A percentile compares a stretch with the other conserved stretches of the same genome.
Evolutionary conservation across 2,888 invertebrate species (phyloP).

Genomic region (Pheosia gnoma): DNA sequence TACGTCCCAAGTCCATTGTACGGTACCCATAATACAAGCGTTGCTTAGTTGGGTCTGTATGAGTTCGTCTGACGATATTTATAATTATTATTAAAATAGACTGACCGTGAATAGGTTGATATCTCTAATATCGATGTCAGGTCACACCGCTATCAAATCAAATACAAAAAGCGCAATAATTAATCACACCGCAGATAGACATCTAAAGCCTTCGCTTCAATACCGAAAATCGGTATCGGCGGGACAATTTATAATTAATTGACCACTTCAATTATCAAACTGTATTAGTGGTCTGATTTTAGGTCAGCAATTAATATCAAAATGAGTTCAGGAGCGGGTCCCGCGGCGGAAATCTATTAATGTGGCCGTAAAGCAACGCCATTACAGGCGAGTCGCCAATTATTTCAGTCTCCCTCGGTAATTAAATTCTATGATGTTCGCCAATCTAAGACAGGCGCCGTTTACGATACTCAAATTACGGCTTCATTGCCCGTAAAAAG

Average conservation of each 20-base stretch:
- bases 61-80: no score
- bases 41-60: no score
- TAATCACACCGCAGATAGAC: slow-evolving; percentile 24
- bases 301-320: slow-evolving; percentile 72
- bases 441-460: slow-evolving; percentile 77
- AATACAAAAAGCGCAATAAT: slow-evolving; percentile 25
- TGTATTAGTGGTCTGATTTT: slow-evolving; percentile 57
- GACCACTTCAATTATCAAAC: slow-evolving; percentile 49
- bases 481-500: slow-evolving; percentile 75
- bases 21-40: no score
- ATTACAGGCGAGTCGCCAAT: slow-evolving; percentile 78
- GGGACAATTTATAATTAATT: slow-evolving; percentile 35
- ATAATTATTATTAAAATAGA: no score
- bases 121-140: background rate
- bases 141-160: slow-evolving; percentile 5
- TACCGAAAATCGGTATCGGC: slow-evolving; percentile 22
- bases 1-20: no score
- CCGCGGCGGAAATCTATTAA: slow-evolving; percentile 77
- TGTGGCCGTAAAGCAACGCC: slow-evolving; percentile 74
- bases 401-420: slow-evolving; percentile 75
- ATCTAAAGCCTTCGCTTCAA: slow-evolving; percentile 20
- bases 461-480: slow-evolving; percentile 78
- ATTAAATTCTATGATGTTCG: slow-evolving; percentile 80
- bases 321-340: slow-evolving; percentile 59
- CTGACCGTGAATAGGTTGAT: background rate